Evolutionary conservation across 2,888 invertebrate genomes (phyloP).

Genomic region (Frankliniella fusca): DNA sequence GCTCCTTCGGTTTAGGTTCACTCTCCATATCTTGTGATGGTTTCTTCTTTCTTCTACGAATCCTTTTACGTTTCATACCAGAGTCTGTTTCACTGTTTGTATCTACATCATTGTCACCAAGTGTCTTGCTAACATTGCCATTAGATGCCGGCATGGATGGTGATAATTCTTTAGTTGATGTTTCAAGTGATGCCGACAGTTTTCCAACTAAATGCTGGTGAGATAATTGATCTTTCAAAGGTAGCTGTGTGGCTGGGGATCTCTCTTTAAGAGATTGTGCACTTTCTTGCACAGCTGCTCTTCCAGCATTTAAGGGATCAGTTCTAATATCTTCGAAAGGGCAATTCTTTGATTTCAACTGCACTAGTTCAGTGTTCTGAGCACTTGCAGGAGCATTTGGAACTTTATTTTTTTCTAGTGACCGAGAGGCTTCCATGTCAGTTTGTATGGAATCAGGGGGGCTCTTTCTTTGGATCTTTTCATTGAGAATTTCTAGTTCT

Average conservation of each 20-base stretch:
- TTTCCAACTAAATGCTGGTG: too few relatives aligned
- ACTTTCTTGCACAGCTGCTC: too few relatives aligned
- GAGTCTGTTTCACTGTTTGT: not conserved
- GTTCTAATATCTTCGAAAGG: too few relatives aligned
- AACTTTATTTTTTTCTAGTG: too few relatives aligned
- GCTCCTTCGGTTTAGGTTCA: not conserved
- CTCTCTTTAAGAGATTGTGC: too few relatives aligned
- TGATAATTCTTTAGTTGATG: not conserved
- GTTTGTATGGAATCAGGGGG: too few relatives aligned
- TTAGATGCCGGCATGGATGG: not conserved
- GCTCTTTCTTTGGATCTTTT: not conserved
- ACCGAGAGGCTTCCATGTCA: too few relatives aligned
- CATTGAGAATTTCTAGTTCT: not conserved
- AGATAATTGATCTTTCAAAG: too few relatives aligned
- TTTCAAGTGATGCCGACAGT: not conserved
- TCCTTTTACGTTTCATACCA: not conserved
- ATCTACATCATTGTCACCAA: not conserved
- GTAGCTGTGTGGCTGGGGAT: too few relatives aligned
- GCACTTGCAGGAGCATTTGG: not conserved
- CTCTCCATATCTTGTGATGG: not conserved
- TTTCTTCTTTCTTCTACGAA: slow-evolving; percentile 5
- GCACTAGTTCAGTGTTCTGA: not conserved
- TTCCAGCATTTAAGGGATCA: too few relatives aligned
- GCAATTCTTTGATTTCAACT: not conserved
- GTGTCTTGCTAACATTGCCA: too few relatives aligned